Conservation (phyloP, 2,797 vertebrate genomes). For the Spondyliosoma cantharus region DNA sequence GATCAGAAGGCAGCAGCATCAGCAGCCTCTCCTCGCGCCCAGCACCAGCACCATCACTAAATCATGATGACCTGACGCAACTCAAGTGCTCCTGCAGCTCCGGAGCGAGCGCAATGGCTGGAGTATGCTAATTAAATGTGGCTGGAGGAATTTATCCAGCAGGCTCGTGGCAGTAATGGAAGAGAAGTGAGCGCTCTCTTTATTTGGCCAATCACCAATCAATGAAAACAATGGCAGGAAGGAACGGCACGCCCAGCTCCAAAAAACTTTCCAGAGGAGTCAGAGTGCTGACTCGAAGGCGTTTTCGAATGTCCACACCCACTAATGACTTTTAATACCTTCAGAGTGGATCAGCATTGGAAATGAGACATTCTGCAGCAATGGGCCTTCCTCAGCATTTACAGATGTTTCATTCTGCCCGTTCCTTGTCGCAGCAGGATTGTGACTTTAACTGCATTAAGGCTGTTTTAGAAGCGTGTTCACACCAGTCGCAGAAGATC, state of each 20-base stretch:
- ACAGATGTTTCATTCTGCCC: conserved; percentile 15
- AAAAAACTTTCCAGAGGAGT: conserved; percentile 28
- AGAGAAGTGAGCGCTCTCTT: conserved; percentile 50
- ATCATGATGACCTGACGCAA: conserved; percentile 64
- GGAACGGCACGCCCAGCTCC: conserved; percentile 41
- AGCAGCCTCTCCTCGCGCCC: conserved; percentile 55
- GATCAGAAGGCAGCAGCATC: conserved; percentile 66
- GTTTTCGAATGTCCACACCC: conserved; percentile 34
- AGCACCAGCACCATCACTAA: conserved; percentile 51
- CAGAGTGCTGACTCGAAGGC: conserved; percentile 59
- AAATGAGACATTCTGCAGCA: conserved; percentile 31
- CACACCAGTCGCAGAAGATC: not conserved
- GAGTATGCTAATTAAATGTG: conserved; percentile 68
- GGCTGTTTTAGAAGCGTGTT: not conserved
- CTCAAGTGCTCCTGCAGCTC: conserved; percentile 48
- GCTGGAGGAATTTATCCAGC: conserved; percentile 44
- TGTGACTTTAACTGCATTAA: not conserved
- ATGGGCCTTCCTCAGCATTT: conserved; percentile 3
- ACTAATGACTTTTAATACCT: conserved; percentile 49
- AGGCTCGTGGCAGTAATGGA: conserved; percentile 60
- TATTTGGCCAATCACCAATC: conserved; percentile 61
- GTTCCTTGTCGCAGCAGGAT: not conserved
- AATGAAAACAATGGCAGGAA: conserved; percentile 55
- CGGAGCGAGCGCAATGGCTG: not conserved
- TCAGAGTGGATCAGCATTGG: conserved; percentile 23